phyloP scores from a whole-genome alignment of 2,888 invertebrate genomes.

The Corythucha ciliata region DNA sequence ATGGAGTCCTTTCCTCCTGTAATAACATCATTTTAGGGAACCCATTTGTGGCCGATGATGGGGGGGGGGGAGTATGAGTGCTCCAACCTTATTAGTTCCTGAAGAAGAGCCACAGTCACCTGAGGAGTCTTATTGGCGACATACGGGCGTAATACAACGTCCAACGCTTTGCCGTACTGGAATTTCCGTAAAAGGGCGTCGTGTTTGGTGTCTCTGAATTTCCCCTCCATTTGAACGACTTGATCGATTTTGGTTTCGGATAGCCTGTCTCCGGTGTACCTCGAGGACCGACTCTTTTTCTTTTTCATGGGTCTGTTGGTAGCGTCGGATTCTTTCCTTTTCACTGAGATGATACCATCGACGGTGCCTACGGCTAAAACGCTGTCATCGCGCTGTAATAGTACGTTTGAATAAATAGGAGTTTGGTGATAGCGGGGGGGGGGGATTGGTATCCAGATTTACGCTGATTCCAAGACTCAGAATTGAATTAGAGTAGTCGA shows the following conservation, averaged over 20 bases:
- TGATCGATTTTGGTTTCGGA: conserved; percentile 38
- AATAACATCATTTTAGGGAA: conserved; percentile 22
- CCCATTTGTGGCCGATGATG: not conserved
- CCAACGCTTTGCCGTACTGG: conserved; percentile 71
- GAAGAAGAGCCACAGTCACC: conserved; percentile 66
- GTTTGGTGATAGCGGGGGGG: not conserved
- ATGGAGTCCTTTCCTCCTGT: conserved; percentile 61
- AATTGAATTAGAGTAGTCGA: conserved; percentile 84
- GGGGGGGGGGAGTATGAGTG: not conserved
- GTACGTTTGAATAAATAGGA: too few relatives aligned
- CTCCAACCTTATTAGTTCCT: conserved; percentile 63
- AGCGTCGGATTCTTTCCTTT: conserved; percentile 52
- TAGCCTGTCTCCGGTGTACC: conserved; percentile 37
- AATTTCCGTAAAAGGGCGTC: conserved; percentile 69
- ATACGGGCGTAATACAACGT: conserved; percentile 54
- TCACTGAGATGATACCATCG: conserved; percentile 82
- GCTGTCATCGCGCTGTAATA: conserved; percentile 61
- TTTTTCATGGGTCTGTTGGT: not conserved
- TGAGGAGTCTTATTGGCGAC: conserved; percentile 60
- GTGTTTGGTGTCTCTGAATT: conserved; percentile 44
- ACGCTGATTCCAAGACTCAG: conserved; percentile 68
- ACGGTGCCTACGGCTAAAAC: conserved; percentile 84
- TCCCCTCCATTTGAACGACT: conserved; percentile 20
- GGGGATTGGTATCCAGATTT: conserved; percentile 37
- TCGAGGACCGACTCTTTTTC: conserved; percentile 6